These are phyloP conservation scores for Riparia riparia DNA, from an alignment of 2,113 vertebrate species.

Conservation along the genomic window DNA sequence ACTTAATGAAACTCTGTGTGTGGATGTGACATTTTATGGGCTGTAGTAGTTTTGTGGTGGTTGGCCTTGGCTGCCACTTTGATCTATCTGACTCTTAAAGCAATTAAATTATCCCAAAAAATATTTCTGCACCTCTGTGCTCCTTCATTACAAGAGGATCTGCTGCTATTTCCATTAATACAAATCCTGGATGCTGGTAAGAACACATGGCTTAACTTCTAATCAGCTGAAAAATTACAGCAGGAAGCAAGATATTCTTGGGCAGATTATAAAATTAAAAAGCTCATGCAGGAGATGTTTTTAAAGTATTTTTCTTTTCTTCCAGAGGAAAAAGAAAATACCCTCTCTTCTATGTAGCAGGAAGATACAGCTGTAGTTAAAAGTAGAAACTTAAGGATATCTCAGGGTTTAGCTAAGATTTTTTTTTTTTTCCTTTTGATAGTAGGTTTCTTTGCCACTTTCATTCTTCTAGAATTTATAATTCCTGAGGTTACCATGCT, in stretches of 20 bases:
- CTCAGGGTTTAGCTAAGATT: neutral
- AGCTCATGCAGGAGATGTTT: neutral
- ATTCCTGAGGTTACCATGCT: neutral
- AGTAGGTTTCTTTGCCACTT: neutral
- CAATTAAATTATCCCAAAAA: neutral
- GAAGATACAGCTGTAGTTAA: neutral
- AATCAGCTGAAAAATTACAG: constrained; percentile 25
- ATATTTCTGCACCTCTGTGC: neutral
- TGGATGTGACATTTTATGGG: neutral
- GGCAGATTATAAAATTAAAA: constrained; percentile 22
- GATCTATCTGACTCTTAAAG: neutral
- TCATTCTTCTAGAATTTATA: constrained; percentile 36
- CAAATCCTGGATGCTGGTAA: neutral
- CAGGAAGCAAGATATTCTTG: constrained; percentile 10
- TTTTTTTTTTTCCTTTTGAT: neutral
- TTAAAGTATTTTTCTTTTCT: neutral
- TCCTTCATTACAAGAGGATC: neutral
- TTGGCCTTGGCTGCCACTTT: neutral
- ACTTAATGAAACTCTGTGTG: neutral
- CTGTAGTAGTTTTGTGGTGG: neutral
- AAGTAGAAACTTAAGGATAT: constrained; percentile 22
- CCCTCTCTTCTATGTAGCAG: neutral
- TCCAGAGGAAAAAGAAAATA: neutral
- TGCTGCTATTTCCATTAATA: neutral
- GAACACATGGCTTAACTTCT: neutral